Percentiles rank a stretch among this genome's conserved stretches.
phyloP scores from a whole-genome alignment of 1,140 invertebrate species.

The Ceratina calcarata region DNA sequence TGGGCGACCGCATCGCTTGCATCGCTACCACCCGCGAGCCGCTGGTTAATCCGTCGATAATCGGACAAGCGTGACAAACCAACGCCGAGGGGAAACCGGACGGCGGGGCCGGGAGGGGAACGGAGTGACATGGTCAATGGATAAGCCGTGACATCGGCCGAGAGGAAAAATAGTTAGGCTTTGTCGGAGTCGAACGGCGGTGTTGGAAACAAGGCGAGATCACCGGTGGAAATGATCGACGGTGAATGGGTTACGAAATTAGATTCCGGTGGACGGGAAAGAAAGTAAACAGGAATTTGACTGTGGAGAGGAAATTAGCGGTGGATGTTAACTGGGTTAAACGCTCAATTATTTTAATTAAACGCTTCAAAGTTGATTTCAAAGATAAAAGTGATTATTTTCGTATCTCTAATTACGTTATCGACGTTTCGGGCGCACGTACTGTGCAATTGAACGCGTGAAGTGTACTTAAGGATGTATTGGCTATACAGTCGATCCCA shows the following conservation, averaged over 20 bases:
- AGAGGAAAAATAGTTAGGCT: constrained; percentile 33
- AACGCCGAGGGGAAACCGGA: constrained; percentile 1
- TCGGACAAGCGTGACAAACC: constrained; percentile 62
- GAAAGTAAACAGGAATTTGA: no score
- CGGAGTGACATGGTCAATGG: constrained; percentile 2
- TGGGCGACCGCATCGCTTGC: constrained; percentile 28
- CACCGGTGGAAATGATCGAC: constrained; percentile 1
- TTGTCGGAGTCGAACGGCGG: background rate
- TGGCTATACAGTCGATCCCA: no score
- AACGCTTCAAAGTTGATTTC: no score
- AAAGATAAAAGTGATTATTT: no score
- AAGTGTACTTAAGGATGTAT: background rate
- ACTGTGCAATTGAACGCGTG: background rate
- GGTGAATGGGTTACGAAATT: background rate
- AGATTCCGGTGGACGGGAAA: no score
- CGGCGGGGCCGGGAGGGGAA: background rate
- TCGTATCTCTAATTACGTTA: background rate
- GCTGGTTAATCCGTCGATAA: constrained; percentile 64
- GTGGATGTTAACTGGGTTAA: no score
- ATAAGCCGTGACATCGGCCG: constrained; percentile 12
- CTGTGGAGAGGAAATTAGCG: background rate
- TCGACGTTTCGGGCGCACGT: background rate
- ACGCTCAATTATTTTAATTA: no score
- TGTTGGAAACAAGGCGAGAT: constrained; percentile 1
- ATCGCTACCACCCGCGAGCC: constrained; percentile 21